These are phyloP conservation scores for Brachionus rubens DNA, from an alignment of 1,140 invertebrate genomes.

Conservation along the genomic window DNA sequence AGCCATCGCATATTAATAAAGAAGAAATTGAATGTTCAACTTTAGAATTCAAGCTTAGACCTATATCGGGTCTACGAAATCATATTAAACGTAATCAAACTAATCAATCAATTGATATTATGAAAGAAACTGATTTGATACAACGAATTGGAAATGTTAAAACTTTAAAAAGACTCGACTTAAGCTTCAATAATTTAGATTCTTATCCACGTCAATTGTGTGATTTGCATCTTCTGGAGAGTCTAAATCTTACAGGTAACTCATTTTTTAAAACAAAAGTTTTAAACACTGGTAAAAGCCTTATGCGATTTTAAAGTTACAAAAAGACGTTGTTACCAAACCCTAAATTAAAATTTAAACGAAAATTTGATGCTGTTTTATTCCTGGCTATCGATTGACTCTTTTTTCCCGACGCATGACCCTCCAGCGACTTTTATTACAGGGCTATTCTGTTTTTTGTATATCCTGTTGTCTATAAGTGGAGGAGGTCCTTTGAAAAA, in stretches of 20 bases:
- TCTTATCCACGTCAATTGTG: constrained; percentile 25
- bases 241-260: constrained; percentile 8
- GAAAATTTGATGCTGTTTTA: too few species aligned
- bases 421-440: too few species aligned
- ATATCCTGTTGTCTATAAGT: too few species aligned
- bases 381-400: too few species aligned
- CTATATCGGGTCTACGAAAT: constrained; percentile 18
- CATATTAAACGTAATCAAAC: constrained; percentile 27
- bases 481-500: too few species aligned
- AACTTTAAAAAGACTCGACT: constrained; percentile 42
- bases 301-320: too few species aligned
- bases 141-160: constrained; percentile 32
- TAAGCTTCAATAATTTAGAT: constrained; percentile 27
- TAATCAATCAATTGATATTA: neutral
- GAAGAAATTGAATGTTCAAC: neutral
- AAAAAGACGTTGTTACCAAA: too few species aligned
- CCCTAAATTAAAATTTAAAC: too few species aligned
- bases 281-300: too few species aligned
- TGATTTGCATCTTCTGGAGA: constrained; percentile 17
- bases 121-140: constrained; percentile 24
- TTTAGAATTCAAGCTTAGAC: neutral
- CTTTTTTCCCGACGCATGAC: too few species aligned
- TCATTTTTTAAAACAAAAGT: too few species aligned
- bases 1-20: neutral
- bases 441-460: too few species aligned